phyloP scores from a whole-genome alignment of 1,140 invertebrate genomes.

The Drosophila bipectinata region DNA sequence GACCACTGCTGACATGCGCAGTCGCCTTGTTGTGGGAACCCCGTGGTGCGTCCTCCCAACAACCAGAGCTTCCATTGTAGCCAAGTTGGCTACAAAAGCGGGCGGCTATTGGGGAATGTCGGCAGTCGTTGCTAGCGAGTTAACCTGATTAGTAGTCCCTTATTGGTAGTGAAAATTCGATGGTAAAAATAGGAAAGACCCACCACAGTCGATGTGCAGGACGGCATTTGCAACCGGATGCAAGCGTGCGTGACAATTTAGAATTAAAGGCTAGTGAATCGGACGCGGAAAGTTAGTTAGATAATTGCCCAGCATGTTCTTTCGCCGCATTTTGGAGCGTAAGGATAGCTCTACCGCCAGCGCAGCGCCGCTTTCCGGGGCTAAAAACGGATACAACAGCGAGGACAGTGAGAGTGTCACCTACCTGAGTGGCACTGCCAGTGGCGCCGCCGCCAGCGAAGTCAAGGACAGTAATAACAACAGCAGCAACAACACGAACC shows the following conservation, averaged over 20 bases:
- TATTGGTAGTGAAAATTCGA: slow-evolving; percentile 5
- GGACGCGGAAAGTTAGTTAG: slow-evolving; percentile 35
- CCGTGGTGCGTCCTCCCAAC: background rate
- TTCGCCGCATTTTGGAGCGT: slow-evolving; percentile 72
- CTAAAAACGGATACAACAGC: slow-evolving; percentile 21
- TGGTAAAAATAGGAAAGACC: slow-evolving; percentile 9
- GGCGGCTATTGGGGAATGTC: slow-evolving; percentile 3
- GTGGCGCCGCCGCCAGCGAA: slow-evolving; percentile 7
- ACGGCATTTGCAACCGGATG: slow-evolving; percentile 51
- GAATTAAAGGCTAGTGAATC: slow-evolving; percentile 62
- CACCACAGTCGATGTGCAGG: slow-evolving; percentile 6
- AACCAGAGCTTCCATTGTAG: background rate
- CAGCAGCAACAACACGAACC: slow-evolving; percentile 13
- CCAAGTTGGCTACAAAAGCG: slow-evolving; percentile 55
- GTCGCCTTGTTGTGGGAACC: background rate
- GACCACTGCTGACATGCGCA: slow-evolving; percentile 54
- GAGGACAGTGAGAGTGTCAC: slow-evolving; percentile 47
- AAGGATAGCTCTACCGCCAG: slow-evolving; percentile 40
- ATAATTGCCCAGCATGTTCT: slow-evolving; percentile 68
- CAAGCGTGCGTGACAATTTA: slow-evolving; percentile 65
- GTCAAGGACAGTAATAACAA: slow-evolving; percentile 55
- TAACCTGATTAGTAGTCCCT: slow-evolving; percentile 28
- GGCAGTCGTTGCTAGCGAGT: slow-evolving; percentile 68
- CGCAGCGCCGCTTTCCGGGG: slow-evolving; percentile 3
- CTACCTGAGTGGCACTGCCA: slow-evolving; percentile 21